Evolutionary conservation across 2,113 vertebrate genomes (phyloP).

Genomic region (Malurus melanocephalus): DNA sequence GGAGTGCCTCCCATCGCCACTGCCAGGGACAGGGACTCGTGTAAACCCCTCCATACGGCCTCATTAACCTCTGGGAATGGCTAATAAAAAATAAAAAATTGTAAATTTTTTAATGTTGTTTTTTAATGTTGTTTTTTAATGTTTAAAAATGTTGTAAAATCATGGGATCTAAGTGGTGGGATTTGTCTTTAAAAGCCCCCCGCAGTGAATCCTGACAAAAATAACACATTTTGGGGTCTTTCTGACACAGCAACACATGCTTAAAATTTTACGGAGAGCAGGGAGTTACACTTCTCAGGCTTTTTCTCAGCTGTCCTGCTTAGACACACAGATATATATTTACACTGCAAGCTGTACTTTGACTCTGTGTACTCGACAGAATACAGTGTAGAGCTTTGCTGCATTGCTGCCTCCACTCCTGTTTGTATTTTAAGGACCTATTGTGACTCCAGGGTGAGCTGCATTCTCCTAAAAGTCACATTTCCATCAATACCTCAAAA

Average conservation of each 20-base stretch:
- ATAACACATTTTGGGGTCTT: not conserved
- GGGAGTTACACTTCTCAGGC: not conserved
- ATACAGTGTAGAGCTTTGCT: not conserved
- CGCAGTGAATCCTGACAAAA: not conserved
- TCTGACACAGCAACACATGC: not conserved
- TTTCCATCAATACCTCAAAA: not conserved
- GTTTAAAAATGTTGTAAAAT: not conserved
- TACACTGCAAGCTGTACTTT: slow-evolving; percentile 2
- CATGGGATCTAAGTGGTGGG: not conserved
- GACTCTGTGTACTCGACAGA: not conserved
- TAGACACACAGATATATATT: not conserved
- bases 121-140: too few relatives aligned
- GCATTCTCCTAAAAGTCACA: not conserved
- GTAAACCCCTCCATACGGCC: not conserved
- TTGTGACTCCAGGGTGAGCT: not conserved
- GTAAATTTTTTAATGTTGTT: too few relatives aligned
- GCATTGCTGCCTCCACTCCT: not conserved
- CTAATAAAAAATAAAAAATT: not conserved
- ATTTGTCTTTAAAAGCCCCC: not conserved
- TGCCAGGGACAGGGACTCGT: not conserved
- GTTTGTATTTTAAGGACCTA: not conserved
- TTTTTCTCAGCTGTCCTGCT: not conserved
- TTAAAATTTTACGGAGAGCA: not conserved
- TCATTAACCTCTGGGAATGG: not conserved
- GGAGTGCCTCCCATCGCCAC: not conserved